phyloP scores from a whole-genome alignment of 2,888 invertebrate species.

The Pachycephus smyrnensis region DNA sequence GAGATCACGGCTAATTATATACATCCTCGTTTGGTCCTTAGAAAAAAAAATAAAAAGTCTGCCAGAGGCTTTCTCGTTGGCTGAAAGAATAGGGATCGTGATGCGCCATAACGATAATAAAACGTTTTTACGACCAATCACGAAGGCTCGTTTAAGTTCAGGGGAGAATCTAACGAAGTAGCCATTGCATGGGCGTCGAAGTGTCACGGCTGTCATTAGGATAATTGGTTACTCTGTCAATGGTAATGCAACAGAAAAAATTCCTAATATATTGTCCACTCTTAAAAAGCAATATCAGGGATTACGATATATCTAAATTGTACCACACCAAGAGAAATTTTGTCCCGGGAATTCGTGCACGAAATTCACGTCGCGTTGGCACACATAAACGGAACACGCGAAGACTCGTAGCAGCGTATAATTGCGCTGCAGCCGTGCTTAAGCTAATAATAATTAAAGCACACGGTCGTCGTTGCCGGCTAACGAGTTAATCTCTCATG shows the following conservation, averaged over 20 bases:
- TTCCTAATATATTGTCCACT: neutral
- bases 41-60: no score
- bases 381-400: neutral
- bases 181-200: neutral
- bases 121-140: neutral
- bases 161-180: neutral
- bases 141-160: neutral
- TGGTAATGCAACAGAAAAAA: neutral
- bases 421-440: neutral
- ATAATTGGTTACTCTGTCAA: neutral
- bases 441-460: neutral
- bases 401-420: neutral
- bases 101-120: neutral
- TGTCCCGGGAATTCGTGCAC: neutral
- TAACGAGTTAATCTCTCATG: neutral
- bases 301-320: neutral
- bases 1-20: neutral
- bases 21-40: neutral
- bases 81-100: neutral
- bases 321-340: neutral
- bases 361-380: neutral
- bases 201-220: neutral
- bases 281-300: neutral
- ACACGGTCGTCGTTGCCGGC: neutral
- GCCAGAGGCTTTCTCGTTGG: neutral